These are phyloP conservation scores for Elachura formosa DNA, from an alignment of 2,113 vertebrate species.

Conservation along the genomic window DNA sequence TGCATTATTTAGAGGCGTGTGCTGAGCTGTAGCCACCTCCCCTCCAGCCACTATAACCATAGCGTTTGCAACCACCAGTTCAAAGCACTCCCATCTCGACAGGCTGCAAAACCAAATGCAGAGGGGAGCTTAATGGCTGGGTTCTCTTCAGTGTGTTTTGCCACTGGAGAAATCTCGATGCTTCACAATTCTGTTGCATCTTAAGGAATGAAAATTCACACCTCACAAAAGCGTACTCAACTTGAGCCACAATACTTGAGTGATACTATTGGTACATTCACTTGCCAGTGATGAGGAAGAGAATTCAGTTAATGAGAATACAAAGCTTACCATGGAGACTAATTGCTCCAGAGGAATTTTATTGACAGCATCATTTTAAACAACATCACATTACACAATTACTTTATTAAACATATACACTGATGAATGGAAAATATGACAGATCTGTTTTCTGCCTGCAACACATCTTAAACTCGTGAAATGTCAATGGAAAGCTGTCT, in stretches of 20 bases:
- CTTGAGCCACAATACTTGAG: background rate
- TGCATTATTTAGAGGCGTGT: background rate
- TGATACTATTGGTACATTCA: background rate
- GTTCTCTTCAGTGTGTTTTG: background rate
- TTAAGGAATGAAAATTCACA: background rate
- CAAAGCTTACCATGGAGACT: background rate
- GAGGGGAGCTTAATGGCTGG: background rate
- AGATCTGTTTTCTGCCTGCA: background rate
- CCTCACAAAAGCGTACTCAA: background rate
- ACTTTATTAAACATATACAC: background rate
- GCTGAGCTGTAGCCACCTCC: background rate
- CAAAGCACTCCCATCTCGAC: background rate
- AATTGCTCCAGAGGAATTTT: background rate
- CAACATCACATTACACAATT: background rate
- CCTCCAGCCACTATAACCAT: background rate
- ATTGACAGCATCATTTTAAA: background rate
- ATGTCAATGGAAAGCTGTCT: background rate
- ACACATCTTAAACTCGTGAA: background rate
- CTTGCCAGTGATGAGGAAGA: background rate
- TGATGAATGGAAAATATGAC: background rate
- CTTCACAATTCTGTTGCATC: background rate
- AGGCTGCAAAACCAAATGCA: background rate
- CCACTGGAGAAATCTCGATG: background rate
- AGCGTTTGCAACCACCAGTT: background rate
- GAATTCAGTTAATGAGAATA: background rate